Evolutionary conservation across 2,797 vertebrate genomes (phyloP).

Genomic region (Acanthurus lineatus): DNA sequence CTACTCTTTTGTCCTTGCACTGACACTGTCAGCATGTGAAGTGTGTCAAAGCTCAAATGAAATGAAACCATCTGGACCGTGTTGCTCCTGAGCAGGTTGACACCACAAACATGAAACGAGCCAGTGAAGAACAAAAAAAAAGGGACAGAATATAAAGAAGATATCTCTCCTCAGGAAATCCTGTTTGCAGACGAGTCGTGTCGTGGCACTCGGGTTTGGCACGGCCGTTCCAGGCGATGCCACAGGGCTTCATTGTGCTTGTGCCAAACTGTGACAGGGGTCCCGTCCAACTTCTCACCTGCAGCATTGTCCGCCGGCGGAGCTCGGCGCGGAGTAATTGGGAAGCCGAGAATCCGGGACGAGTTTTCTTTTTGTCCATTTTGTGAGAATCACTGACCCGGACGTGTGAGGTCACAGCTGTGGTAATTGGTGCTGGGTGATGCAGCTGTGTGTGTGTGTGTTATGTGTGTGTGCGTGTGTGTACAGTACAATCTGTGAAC

Average conservation of each 20-base stretch:
- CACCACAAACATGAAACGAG: background rate
- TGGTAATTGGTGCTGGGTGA: conserved; percentile 76
- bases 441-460: conserved; percentile 75
- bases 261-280: conserved; percentile 69
- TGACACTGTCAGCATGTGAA: background rate
- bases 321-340: conserved; percentile 78
- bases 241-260: conserved; percentile 76
- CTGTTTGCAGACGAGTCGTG: conserved; percentile 18
- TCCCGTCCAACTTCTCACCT: conserved; percentile 84
- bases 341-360: conserved; percentile 78
- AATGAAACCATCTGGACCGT: background rate
- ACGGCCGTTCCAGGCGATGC: conserved; percentile 46
- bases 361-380: conserved; percentile 78
- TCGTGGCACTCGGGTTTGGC: conserved; percentile 20
- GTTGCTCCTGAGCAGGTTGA: too few relatives aligned
- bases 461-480: background rate
- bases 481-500: conserved; percentile 35
- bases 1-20: background rate
- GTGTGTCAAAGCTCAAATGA: background rate
- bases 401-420: conserved; percentile 80
- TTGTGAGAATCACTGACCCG: conserved; percentile 81
- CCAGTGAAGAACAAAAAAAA: too few relatives aligned
- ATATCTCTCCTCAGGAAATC: background rate
- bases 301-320: conserved; percentile 72
- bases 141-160: background rate